Conservation (phyloP, 2,797 vertebrate species). For the Morelia viridis region DNA sequence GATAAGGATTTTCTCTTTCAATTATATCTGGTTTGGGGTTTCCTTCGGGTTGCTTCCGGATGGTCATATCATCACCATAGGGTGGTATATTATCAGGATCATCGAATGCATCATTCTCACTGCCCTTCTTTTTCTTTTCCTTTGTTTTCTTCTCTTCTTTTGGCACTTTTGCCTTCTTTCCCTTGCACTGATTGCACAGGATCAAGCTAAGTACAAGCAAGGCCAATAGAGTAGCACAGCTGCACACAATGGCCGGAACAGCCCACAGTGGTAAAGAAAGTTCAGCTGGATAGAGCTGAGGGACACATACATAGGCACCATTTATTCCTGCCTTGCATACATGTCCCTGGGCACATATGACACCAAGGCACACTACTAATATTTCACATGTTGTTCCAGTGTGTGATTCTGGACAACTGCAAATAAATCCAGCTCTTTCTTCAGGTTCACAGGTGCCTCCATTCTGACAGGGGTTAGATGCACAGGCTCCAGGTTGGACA, state of each 20-base stretch:
- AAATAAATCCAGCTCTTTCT: conserved; percentile 78
- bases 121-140: conserved; percentile 97
- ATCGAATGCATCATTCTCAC: conserved; percentile 94
- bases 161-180: conserved; percentile 80
- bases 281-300: conserved; percentile 67
- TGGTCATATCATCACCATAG: conserved; percentile 93
- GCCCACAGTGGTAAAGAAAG: conserved; percentile 93
- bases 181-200: conserved; percentile 92
- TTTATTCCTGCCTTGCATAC: conserved; percentile 77
- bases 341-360: conserved; percentile 82
- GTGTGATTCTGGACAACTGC: conserved; percentile 86
- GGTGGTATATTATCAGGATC: conserved; percentile 94
- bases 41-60: conserved; percentile 94
- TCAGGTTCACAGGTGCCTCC: conserved; percentile 90
- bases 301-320: conserved; percentile 82
- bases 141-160: conserved; percentile 91
- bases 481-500: conserved; percentile 86
- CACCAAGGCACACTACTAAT: conserved; percentile 87
- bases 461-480: conserved; percentile 89
- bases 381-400: conserved; percentile 85
- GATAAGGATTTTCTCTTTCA: conserved; percentile 94
- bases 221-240: conserved; percentile 89
- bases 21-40: conserved; percentile 98
- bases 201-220: conserved; percentile 92
- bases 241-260: conserved; percentile 92